Evolutionary conservation across 92 coral and sea anemone species (phyloP).

Genomic region (Phenganax stokvisi): DNA sequence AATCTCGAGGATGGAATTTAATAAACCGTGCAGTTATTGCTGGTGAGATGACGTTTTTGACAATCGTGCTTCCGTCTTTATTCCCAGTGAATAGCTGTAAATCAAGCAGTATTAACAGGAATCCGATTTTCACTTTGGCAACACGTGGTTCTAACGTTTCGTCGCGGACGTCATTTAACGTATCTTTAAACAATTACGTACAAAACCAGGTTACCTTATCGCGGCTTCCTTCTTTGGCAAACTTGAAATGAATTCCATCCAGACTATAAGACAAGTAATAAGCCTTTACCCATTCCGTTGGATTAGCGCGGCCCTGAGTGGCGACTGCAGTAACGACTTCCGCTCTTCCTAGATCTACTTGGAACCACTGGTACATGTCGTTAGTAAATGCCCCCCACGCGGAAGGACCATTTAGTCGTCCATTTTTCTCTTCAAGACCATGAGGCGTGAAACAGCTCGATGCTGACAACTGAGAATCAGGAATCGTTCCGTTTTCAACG

Average conservation of each 20-base stretch:
- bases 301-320: conserved; percentile 79
- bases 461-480: no score
- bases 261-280: no score
- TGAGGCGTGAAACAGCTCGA: conserved; percentile 64
- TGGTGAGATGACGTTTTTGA: conserved; percentile 52
- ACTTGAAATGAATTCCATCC: conserved; percentile 49
- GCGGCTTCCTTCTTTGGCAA: conserved; percentile 58
- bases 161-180: no score
- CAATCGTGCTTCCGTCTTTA: conserved; percentile 65
- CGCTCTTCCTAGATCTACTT: conserved; percentile 53
- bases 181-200: not conserved
- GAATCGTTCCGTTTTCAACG: no score
- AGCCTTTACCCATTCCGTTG: conserved; percentile 75
- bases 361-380: conserved; percentile 70
- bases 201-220: conserved; percentile 47
- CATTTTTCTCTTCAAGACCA: conserved; percentile 58
- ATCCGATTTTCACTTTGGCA: not conserved
- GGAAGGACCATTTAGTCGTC: conserved; percentile 59
- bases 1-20: conserved; percentile 75
- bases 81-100: conserved; percentile 77
- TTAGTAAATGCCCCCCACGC: conserved; percentile 68
- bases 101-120: not conserved
- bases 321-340: conserved; percentile 69
- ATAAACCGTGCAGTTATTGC: conserved; percentile 57
- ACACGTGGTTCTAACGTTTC: no score